These are phyloP conservation scores for Helicoverpa assulta DNA, from an alignment of 2,888 invertebrate species.

Conservation along the genomic window DNA sequence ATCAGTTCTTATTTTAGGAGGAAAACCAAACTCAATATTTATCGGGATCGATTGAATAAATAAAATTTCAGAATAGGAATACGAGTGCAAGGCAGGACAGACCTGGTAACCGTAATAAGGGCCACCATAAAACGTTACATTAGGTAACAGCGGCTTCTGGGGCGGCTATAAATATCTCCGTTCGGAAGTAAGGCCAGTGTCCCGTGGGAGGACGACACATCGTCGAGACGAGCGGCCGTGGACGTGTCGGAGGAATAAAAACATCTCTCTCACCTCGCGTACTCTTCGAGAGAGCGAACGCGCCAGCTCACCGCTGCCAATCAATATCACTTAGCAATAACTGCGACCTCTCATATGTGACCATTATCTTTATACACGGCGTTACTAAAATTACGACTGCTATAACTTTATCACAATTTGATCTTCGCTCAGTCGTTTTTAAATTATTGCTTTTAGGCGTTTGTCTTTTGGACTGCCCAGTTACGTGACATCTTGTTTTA, in stretches of 20 bases:
- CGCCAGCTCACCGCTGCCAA: slow-evolving; percentile 76
- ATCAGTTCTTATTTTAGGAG: slow-evolving; percentile 64
- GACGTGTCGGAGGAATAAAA: slow-evolving; percentile 89
- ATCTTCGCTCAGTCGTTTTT: slow-evolving; percentile 51
- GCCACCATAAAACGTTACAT: slow-evolving; percentile 90
- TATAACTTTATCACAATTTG: slow-evolving; percentile 63
- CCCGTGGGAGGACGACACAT: slow-evolving; percentile 88
- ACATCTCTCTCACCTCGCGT: slow-evolving; percentile 83
- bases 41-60: slow-evolving; percentile 77
- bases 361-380: slow-evolving; percentile 77
- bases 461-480: slow-evolving; percentile 9
- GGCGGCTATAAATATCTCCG: slow-evolving; percentile 90
- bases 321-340: slow-evolving; percentile 87
- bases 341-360: slow-evolving; percentile 78
- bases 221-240: slow-evolving; percentile 81
- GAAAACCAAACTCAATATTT: slow-evolving; percentile 67
- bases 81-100: slow-evolving; percentile 74
- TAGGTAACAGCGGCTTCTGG: slow-evolving; percentile 90
- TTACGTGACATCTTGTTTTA: no score
- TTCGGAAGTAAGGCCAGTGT: slow-evolving; percentile 89
- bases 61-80: slow-evolving; percentile 73
- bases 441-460: slow-evolving; percentile 29
- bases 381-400: slow-evolving; percentile 71
- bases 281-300: slow-evolving; percentile 66
- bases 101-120: slow-evolving; percentile 88